These are phyloP conservation scores for Gallinago solitaria DNA, from an alignment of 2,797 vertebrate genomes.

Conservation along the genomic window DNA sequence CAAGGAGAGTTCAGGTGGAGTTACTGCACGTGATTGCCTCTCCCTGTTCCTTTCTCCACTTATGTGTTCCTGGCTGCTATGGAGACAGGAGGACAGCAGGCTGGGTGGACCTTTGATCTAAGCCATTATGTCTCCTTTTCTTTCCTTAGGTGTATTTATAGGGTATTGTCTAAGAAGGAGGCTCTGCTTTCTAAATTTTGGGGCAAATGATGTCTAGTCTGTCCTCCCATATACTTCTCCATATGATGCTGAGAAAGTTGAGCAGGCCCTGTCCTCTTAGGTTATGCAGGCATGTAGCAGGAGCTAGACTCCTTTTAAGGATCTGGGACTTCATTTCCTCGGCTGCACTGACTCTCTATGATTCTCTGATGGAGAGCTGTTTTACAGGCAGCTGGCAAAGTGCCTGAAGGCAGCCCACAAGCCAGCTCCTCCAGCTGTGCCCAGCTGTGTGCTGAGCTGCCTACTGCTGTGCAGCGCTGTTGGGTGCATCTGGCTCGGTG, in stretches of 20 bases:
- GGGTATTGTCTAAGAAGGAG: neutral
- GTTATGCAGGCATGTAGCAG: neutral
- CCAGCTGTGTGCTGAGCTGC: slow-evolving; percentile 11
- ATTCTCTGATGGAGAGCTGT: neutral
- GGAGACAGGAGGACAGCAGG: neutral
- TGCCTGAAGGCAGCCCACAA: neutral
- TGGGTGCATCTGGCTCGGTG: neutral
- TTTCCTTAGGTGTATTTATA: slow-evolving; percentile 14
- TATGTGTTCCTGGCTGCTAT: neutral
- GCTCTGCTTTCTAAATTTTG: slow-evolving; percentile 20
- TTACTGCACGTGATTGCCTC: neutral
- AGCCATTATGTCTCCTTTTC: neutral
- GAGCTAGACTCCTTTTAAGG: neutral
- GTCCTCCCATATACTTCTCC: neutral
- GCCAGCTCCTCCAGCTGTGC: slow-evolving; percentile 18
- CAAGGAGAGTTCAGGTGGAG: neutral
- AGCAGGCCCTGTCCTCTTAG: neutral
- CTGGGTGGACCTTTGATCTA: neutral
- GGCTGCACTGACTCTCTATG: neutral
- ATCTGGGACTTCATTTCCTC: neutral
- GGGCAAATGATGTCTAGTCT: neutral
- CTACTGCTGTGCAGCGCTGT: accelerated
- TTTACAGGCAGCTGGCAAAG: neutral
- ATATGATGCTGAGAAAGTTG: neutral
- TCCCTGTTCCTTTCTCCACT: neutral